These are phyloP conservation scores for Psophia crepitans DNA, from an alignment of 2,113 vertebrate species.

Conservation along the genomic window DNA sequence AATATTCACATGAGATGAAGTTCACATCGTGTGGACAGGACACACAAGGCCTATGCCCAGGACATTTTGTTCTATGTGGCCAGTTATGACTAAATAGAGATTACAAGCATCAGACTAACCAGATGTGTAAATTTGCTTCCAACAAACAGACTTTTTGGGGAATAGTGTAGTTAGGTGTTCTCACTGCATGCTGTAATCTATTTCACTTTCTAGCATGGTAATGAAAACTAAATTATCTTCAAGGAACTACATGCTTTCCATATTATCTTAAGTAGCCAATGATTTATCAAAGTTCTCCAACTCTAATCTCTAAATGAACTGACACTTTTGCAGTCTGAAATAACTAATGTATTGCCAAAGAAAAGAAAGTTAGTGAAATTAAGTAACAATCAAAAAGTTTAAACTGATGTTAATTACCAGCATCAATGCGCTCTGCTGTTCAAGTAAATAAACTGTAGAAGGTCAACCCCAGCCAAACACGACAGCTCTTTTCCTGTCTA, in stretches of 20 bases:
- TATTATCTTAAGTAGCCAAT: not conserved
- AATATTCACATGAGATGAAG: not conserved
- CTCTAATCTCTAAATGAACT: not conserved
- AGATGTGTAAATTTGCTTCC: not conserved
- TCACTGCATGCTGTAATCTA: not conserved
- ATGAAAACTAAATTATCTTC: not conserved
- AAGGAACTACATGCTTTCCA: not conserved
- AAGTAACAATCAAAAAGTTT: not conserved
- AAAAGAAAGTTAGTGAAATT: not conserved
- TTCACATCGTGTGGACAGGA: not conserved
- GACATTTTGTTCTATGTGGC: not conserved
- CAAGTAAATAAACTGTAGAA: not conserved
- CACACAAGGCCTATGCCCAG: fast-evolving
- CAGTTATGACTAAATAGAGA: not conserved
- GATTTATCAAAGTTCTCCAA: not conserved
- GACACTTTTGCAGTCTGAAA: not conserved
- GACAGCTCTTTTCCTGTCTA: not conserved
- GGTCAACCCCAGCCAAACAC: not conserved
- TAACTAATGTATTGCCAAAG: not conserved
- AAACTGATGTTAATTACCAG: not conserved
- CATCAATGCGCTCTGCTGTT: not conserved
- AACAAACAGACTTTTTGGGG: not conserved
- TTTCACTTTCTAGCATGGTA: not conserved
- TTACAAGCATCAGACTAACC: not conserved
- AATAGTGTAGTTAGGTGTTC: not conserved